Base-by-base conservation (phyloP, 2,888 invertebrate genomes). In the Epinotia nisella region DNA sequence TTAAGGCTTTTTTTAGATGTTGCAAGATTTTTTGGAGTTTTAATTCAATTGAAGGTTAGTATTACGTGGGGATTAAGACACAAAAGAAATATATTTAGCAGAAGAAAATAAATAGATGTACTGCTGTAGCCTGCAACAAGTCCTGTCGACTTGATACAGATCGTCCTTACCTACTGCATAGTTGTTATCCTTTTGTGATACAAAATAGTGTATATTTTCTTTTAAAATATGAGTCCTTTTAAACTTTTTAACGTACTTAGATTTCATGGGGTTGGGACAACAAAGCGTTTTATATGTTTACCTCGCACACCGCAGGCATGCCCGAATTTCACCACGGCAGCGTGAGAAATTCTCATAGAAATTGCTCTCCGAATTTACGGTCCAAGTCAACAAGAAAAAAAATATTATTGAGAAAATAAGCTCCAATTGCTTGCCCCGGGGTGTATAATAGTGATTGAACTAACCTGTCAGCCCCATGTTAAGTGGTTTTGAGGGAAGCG, bases 381-480 rank as follows among this genome's bases (percentile, higher is more conserved):
- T 51, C 45, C 72, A 68, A 77, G 75, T 78, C 76, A 77, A 77
- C 71, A 75, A 71, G 73, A 82, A 81, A 87, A 87, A 87, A 89
- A 89, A 87, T 81, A 84, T 83, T 83, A 83, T 83, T 84, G 85
- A 78, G 90, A 89, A 89, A 90, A 89, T 88, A 82, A 83, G 82
- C 84, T 84, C 87, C 85, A 88, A 91, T 91, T 88, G 88, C 85
- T 85, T 80, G 92, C 91, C 89, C 81, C 85, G 83, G 86, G 92
- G 87, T 85, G 87, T 87, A 89, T 91, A 90, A 90, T 90, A 90
- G 90, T 91, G 90, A 91, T 91, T 91, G 92, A 92, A 92, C 91
- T 90, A 92, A 93, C 93, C 93, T 93, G 93, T 93, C 93, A 93
- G 90, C 85, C 93, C 93, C 93, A 93, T 90, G 93, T 93, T 93